Evolutionary conservation across 2,113 vertebrate genomes (phyloP), one percentile per base, ranked within the genome.

Genomic region (Phasianus colchicus): DNA sequence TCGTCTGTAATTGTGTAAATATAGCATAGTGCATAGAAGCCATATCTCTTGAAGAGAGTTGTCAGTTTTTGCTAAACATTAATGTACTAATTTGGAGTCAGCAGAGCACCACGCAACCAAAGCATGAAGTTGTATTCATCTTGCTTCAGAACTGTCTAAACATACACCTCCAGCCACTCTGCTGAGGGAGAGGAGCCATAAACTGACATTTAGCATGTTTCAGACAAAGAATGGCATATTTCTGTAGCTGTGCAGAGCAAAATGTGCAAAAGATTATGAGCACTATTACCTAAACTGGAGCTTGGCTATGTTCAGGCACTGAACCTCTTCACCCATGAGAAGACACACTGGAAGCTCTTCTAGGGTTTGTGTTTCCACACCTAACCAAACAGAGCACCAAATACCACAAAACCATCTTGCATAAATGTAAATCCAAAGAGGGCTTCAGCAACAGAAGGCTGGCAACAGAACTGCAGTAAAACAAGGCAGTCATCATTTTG

Each of bases 141-240:
- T 47, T 40, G 12, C 88, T 77, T 92, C 80, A 90, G 32, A 80
- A 24, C 72, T 94, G 83, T 92, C 91, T 81, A 92, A 93, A 88
- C 89, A 90, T 22, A 63, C 94, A 77, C 94, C 88, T 24, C 86
- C 92, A 89, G 77, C 57, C 42, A 76, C 82, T 81, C 52, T 4
- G 63, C 4, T 16, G 74, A 32, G 70, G 75, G 48, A 4, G 7
- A 3, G 54, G 63, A 81, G 78, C 74, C 70, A 63, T 9, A 43
- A 93, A 76, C 8, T 86, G 92, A 86, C 89, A 86, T 91, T 70
- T 79, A 18, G 10, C 29, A 2, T 0, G 0, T 61, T 85, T 77
- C 94, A 88, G 47, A n/a, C 50, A 29, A 15, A 43, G 70, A 9
- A 10, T 8, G 10, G 69, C 73, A 2, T 55, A 8, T 63, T 48